Base-by-base conservation (phyloP, 1,140 invertebrate genomes). In the Sycophila sp. region DNA sequence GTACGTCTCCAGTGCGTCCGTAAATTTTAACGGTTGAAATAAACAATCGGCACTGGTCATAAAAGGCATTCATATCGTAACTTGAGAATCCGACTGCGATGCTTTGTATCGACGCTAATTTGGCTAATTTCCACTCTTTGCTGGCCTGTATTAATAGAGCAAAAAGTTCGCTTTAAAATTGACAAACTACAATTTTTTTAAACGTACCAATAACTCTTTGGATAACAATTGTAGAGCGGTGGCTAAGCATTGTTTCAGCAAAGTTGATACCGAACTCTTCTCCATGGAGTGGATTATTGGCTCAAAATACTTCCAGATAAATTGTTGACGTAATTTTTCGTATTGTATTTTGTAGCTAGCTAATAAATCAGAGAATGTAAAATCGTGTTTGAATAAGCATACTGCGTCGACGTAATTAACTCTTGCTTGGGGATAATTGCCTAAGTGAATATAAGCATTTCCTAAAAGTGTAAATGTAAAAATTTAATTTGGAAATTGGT, bases 381-480 rank as follows among this genome's bases (percentile, higher is more conserved):
- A 66, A 19, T 66, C 42, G n/a, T 32, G 5, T 6, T 59, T 59
- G 28, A 53, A 62, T 2, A 75, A 11, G 5, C 40, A 22, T 15
- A 76, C 28, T 4, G 74, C 78, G 6, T 73, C 64, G 1, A 19
- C 15, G 7, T 75, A 81, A 36, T 55, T 76, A 1, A 49, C 75
- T 24, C 72, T 67, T 13, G 77, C 79, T 53, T 77, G 68, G 0
- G 19, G 42, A 34, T 72, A 75, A 53, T 77, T 74, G 15, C 79
- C 79, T 1, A 75, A 45, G 5, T 49, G 49, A 0, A 34, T 6
- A n/a, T 75, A 51, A 2, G 77, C 78, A 19, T 80, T 78, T 2
- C 79, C 79, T 81, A 56, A 13, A 22, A 2, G 30, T 4, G 26
- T 30, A 28, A 53, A n/a, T n/a, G n/a, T 6, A 34, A 28, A 19